A percentile compares a stretch with the other conserved stretches of the same genome.
These are phyloP conservation scores for Apostichopus japonicus DNA, from an alignment of 35 echinoderm and acorn worm genomes.

Conservation along the genomic window DNA sequence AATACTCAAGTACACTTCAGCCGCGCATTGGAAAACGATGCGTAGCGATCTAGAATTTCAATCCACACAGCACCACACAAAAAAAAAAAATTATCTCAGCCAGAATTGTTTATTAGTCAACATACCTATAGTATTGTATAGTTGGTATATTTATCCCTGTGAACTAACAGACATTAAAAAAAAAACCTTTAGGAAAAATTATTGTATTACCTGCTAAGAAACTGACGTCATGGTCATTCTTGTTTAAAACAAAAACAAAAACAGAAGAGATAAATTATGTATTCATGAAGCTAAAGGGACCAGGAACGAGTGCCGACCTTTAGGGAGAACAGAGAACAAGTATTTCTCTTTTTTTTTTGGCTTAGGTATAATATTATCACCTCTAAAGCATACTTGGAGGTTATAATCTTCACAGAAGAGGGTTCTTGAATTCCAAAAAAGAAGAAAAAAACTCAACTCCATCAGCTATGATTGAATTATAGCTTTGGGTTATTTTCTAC, in stretches of 20 bases:
- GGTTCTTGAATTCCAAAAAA: not conserved
- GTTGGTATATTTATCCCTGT: too few relatives aligned
- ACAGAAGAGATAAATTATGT: not conserved
- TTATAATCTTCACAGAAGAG: not conserved
- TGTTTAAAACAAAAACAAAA: not conserved
- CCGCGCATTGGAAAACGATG: conserved; percentile 1
- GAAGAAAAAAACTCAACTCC: not conserved
- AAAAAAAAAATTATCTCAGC: not conserved
- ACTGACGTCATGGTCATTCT: not conserved
- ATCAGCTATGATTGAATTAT: not conserved
- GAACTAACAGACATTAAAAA: not conserved
- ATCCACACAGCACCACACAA: not conserved
- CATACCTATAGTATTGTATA: not conserved
- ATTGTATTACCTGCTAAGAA: not conserved
- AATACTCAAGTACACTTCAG: conserved; percentile 9
- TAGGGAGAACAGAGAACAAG: not conserved
- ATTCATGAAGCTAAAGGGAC: not conserved
- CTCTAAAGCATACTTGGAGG: not conserved
- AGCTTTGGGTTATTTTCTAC: not conserved
- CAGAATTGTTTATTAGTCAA: conserved; percentile 5
- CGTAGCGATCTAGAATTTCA: conserved; percentile 16
- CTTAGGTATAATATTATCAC: not conserved
- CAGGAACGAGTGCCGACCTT: not conserved
- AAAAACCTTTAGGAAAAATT: not conserved
- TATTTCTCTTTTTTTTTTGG: not conserved